Base-by-base conservation (phyloP, 2,888 invertebrate genomes). In the Nycteola revayana region DNA sequence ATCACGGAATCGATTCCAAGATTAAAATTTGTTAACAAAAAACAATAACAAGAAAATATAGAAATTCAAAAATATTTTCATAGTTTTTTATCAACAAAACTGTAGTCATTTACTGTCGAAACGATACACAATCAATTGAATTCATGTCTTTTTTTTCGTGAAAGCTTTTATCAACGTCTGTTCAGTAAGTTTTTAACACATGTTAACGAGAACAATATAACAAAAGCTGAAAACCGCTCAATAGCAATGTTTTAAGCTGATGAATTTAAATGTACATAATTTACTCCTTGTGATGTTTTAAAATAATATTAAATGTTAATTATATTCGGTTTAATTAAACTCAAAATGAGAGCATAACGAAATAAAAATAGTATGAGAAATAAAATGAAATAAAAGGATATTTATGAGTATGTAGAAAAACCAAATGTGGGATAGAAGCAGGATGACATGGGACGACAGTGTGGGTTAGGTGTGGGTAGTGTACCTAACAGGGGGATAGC, bases 401-500 rank as follows among this genome's bases (percentile, higher is more conserved):
- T 45, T n/a, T 51, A 65, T 64, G 67, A 63, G 42, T 45, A 55
- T 66, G 68, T 73, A 73, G 62, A 66, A 36, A 56, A 72, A 80
- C 70, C 43, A 60, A 75, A 64, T 63, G 57, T 56, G 57, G 69
- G 71, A 71, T 44, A 45, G 52, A 64, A 73, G 69, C 68, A 66
- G 73, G 68, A 75, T 67, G n/a, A n/a, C n/a, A n/a, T n/a, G 64
- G 77, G 69, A 62, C 64, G 75, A 73, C 65, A 59, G 64, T 66
- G 49, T 61, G 69, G 81, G 73, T 63, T 64, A 74, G 81, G 83
- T 75, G 63, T 83, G 87, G 86, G 70, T 60, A 75, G 86, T 92
- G 93, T 95, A 97, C 98, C 98, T 95, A 99, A 98, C 92, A 99
- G 93, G 91, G 99, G 98, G 91, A 99, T 98, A 90, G 98, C 98